Evolutionary conservation across 64 coral and sea anemone genomes (phyloP).

Genomic region (Hydrozoanthus tunicans): DNA sequence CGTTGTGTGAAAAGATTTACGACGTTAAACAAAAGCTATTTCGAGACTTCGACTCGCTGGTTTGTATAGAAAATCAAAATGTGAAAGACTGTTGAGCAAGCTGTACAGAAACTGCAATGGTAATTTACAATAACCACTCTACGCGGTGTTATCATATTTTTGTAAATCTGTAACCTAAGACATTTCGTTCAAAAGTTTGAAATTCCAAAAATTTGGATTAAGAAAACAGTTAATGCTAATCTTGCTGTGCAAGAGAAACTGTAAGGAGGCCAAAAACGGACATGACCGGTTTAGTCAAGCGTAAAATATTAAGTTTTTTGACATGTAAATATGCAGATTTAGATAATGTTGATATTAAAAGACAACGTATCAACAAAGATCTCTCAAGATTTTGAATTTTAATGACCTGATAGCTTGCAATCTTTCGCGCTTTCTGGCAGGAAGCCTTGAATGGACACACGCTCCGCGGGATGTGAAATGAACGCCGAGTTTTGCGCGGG

Average conservation of each 20-base stretch:
- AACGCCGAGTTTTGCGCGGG: slow-evolving; percentile 1
- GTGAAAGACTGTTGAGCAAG: background rate
- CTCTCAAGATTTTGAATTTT: slow-evolving; percentile 47
- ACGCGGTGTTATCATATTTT: slow-evolving; percentile 57
- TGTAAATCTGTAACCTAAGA: slow-evolving; percentile 58
- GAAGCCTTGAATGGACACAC: background rate
- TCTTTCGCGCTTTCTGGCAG: slow-evolving; percentile 38
- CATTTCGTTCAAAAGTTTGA: background rate
- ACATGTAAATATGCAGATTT: slow-evolving; percentile 60
- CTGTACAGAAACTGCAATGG: slow-evolving; percentile 47
- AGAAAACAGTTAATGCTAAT: slow-evolving; percentile 8
- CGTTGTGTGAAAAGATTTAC: background rate
- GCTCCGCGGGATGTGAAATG: slow-evolving; percentile 9
- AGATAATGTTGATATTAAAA: slow-evolving; percentile 60
- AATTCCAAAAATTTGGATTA: slow-evolving; percentile 42
- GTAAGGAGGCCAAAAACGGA: slow-evolving; percentile 1
- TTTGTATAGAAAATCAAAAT: slow-evolving; percentile 25
- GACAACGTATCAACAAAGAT: slow-evolving; percentile 53
- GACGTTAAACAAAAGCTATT: slow-evolving; percentile 37
- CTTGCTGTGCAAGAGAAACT: slow-evolving; percentile 58
- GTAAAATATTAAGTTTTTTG: slow-evolving; percentile 46
- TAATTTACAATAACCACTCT: slow-evolving; percentile 24
- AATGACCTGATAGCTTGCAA: slow-evolving; percentile 3
- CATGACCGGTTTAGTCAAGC: slow-evolving; percentile 26
- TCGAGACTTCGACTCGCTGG: background rate